Percentiles rank a stretch among this genome's conserved stretches.
These are phyloP conservation scores for Trissolcus japonicus DNA, from an alignment of 2,888 invertebrate genomes.

Conservation along the genomic window DNA sequence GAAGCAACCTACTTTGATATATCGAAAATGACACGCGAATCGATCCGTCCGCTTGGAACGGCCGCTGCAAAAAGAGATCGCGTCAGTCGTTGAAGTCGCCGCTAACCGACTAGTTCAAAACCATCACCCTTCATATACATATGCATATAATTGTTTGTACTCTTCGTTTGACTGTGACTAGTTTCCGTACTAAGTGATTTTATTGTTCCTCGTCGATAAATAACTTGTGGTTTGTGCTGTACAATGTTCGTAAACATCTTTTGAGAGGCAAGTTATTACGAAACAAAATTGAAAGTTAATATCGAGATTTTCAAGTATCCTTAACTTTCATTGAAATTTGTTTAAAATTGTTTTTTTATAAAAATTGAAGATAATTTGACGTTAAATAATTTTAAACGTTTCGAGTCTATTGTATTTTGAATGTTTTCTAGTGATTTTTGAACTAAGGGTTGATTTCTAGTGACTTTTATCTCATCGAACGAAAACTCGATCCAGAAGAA, in stretches of 20 bases:
- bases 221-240: no score
- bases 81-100: constrained; percentile 45
- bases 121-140: neutral
- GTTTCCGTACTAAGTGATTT: no score
- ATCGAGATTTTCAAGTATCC: neutral
- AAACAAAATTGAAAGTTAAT: neutral
- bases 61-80: constrained; percentile 38
- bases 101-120: constrained; percentile 17
- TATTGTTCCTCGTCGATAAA: no score
- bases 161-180: neutral
- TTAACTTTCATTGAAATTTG: neutral
- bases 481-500: no score
- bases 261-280: no score
- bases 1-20: constrained; percentile 54
- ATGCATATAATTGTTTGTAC: no score
- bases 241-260: no score
- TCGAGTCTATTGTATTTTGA: neutral
- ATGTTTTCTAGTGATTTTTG: neutral
- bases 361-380: no score
- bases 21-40: constrained; percentile 54
- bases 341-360: neutral
- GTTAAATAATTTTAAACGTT: no score
- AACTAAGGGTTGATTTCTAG: no score
- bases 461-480: no score
- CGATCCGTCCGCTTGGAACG: constrained; percentile 46